These are phyloP conservation scores for Lethrus apterus DNA, from an alignment of 1,140 invertebrate species.

Conservation along the genomic window DNA sequence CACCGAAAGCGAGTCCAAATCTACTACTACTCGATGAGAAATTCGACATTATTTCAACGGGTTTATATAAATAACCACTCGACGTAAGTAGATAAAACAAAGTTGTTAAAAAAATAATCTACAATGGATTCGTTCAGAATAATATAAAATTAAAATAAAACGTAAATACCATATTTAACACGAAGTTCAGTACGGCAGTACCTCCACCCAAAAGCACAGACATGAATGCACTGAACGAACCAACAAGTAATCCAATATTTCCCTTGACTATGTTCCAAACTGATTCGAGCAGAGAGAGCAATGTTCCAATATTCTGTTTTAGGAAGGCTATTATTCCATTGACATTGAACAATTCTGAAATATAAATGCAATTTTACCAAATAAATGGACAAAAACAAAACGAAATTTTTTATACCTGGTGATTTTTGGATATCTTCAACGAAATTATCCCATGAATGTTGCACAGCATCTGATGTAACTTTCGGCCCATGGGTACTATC, in stretches of 20 bases:
- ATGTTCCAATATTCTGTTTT: conserved; percentile 86
- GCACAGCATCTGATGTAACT: conserved; percentile 58
- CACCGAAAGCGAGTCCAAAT: conserved; percentile 70
- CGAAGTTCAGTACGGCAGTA: conserved; percentile 87
- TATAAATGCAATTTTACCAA: conserved; percentile 2
- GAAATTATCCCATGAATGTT: conserved; percentile 63
- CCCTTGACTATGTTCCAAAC: conserved; percentile 88
- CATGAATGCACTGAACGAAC: conserved; percentile 75
- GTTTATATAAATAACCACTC: conserved; percentile 84
- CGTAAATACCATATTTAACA: conserved; percentile 75
- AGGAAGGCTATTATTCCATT: conserved; percentile 71
- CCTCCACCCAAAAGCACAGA: conserved; percentile 87
- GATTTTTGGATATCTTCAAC: conserved; percentile 63
- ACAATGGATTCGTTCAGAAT: conserved; percentile 34
- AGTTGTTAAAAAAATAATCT: conserved; percentile 94
- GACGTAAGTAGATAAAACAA: conserved; percentile 90
- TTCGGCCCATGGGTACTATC: conserved; percentile 55
- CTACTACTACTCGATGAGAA: conserved; percentile 64
- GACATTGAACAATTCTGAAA: conserved; percentile 64
- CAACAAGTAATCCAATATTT: conserved; percentile 86
- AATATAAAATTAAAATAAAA: neutral
- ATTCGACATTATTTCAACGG: conserved; percentile 73
- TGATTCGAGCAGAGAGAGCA: conserved; percentile 84
- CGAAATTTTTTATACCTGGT: conserved; percentile 49
- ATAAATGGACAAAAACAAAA: no score